Base-by-base conservation (phyloP, 2,888 invertebrate genomes). In the Drosophila quinaria region DNA sequence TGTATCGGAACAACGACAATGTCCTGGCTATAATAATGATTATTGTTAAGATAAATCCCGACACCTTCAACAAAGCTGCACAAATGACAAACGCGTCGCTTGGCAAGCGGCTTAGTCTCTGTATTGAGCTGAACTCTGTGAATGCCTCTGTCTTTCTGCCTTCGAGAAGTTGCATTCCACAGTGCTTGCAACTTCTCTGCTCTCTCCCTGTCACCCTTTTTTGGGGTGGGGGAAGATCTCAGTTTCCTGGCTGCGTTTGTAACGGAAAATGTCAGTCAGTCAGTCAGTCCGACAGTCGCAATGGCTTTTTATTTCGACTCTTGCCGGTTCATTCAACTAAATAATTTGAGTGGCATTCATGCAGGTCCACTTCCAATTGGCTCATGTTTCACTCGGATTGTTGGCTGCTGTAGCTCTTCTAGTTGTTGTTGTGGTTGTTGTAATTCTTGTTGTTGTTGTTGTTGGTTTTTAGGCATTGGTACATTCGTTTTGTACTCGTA, bases 11-110 rank as follows among this genome's bases (percentile, higher is more conserved):
- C 41, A 59, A 68, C 59, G 61, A 78, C 70, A 80, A 80, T 78
- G 63, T 76, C 60, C 77, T 59, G 71, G 62, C 84, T 77, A 78
- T 65, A 81, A 89, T 89, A 84, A 84, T 84, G 86, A 87, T 88
- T 90, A 91, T 91, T 81, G 77, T 81, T 80, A 91, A 91, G 91
- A 92, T 91, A 91, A 91, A 91, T 92, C 91, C 89, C 89, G 81
- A 92, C 92, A 92, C 92, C 92, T 92, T 80, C 83, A 72, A 91
- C 90, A 92, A 91, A 82, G 90, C 81, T 81, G 74, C 81, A 77
- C 80, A 90, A 90, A 91, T 91, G 91, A 89, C 91, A 91, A 87
- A 89, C 85, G 86, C 73, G 65, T 42, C 54, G 62, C 39, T 33
- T 15, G 47, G 56, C 74, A 61, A 67, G 74, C 86, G 69, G 65